Evolutionary conservation across 2,797 vertebrate genomes (phyloP).

Genomic region (Anableps anableps): DNA sequence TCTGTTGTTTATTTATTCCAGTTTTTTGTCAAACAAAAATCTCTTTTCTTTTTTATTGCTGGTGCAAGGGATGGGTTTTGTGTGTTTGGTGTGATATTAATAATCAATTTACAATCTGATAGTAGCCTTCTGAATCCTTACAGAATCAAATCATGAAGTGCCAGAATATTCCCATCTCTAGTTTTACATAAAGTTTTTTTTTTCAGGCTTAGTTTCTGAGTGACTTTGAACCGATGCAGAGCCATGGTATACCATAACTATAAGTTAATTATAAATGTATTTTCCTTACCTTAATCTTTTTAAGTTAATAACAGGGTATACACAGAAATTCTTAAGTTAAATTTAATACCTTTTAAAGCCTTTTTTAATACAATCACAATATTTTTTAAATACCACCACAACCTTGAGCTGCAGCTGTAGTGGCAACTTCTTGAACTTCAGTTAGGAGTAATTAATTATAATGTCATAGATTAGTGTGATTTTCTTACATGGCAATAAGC

Average conservation of each 20-base stretch:
- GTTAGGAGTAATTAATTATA: no score
- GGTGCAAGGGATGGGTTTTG: not conserved
- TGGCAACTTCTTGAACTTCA: no score
- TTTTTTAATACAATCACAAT: no score
- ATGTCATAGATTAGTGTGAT: no score
- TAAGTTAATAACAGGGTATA: no score
- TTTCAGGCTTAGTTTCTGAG: not conserved
- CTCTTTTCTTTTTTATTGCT: not conserved
- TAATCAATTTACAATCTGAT: not conserved
- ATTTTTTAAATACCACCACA: no score
- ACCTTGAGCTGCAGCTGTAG: no score
- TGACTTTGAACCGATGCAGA: not conserved
- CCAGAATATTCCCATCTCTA: not conserved
- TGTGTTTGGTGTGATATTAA: not conserved
- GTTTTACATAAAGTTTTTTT: not conserved
- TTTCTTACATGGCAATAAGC: no score
- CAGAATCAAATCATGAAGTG: not conserved
- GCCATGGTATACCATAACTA: not conserved
- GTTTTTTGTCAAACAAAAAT: not conserved
- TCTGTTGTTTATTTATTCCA: not conserved
- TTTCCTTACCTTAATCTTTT: no score
- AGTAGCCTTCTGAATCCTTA: not conserved
- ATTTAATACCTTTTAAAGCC: no score
- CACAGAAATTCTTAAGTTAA: no score
- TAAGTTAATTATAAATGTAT: not conserved